Base-by-base conservation (phyloP, 2,888 invertebrate genomes). In the Urechis unicinctus region DNA sequence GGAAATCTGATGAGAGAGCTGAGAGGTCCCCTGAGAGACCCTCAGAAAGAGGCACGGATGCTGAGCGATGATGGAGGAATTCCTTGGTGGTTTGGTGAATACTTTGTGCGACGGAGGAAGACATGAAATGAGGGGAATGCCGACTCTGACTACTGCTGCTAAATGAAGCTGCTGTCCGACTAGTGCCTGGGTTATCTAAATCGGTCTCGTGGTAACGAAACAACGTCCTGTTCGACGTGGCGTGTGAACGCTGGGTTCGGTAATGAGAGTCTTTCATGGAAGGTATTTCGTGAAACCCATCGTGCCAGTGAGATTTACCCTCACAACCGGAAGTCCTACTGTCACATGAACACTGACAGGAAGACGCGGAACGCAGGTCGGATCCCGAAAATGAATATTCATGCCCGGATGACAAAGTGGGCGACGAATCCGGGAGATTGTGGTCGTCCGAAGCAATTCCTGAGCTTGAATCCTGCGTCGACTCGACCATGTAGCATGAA, bases 381-480 rank as follows among this genome's bases (percentile, higher is more conserved):
- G 9, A 13, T 17, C 36, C 36, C 9, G 9, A 13, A 36, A 36
- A 36, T 13, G 36, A 36, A 17, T 36, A 13, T 9, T 36, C 36
- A 13, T 9, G 36, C 9, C 9, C 9, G 36, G 36, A 36, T 13
- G 36, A 36, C 9, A 17, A 13, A n/a, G 47, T 44, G 6, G 55
- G 45, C n/a, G 53, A 54, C 21, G 44, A 22, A 30, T 30, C 41
- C 24, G 50, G 25, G 44, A 42, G 52, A 31, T 49, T 61, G 50
- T 52, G 50, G 52, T 56, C 58, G 43, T 60, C 74, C 28, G 72
- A 73, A 2, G 72, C 74, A 42, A 75, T 69, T 22, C 75, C 76
- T 9, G 76, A 76, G 52, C 75, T 75, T 26, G 76, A 76, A 53
- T 76, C 76, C 59, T 61, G 61, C 4, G 58, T 52, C 13, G 61